A percentile compares a stretch with the other conserved stretches of the same genome.
Evolutionary conservation across 2,797 vertebrate species (phyloP).

Genomic region (Gambusia yucatana): DNA sequence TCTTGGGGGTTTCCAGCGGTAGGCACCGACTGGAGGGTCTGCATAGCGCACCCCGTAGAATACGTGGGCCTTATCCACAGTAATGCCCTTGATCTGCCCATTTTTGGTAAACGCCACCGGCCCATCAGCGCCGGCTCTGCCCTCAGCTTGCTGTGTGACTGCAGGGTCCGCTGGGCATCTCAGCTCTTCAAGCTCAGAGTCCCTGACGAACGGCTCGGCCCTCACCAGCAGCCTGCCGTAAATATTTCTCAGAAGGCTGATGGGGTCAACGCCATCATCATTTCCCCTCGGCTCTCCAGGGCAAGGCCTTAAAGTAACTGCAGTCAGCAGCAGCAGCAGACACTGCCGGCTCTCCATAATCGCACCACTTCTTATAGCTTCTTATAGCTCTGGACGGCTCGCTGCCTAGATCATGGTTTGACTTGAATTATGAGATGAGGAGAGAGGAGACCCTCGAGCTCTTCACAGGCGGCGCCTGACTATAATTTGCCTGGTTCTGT

Average conservation of each 20-base stretch:
- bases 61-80: conserved; percentile 73
- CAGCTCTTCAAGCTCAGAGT: conserved; percentile 38
- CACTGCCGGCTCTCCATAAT: conserved; percentile 61
- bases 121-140: conserved; percentile 30
- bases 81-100: conserved; percentile 70
- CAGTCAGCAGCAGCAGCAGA: conserved; percentile 67
- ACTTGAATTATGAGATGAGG: conserved; percentile 28
- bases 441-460: conserved; percentile 18
- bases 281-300: conserved; percentile 42
- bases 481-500: conserved; percentile 65
- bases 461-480: conserved; percentile 54
- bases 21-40: conserved; percentile 75
- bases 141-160: conserved; percentile 31
- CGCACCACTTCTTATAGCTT: conserved; percentile 13
- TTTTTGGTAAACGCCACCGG: conserved; percentile 74
- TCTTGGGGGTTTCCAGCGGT: conserved; percentile 80
- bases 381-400: conserved; percentile 12
- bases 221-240: conserved; percentile 45
- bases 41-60: conserved; percentile 83
- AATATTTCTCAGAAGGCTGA: conserved; percentile 65
- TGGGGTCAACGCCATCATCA: conserved; percentile 53
- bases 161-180: conserved; percentile 23
- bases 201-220: conserved; percentile 48
- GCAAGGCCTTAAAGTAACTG: conserved; percentile 35
- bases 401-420: conserved; percentile 49